These are phyloP conservation scores for Hephaestus fuliginosus DNA, from an alignment of 2,797 vertebrate genomes.

Conservation along the genomic window DNA sequence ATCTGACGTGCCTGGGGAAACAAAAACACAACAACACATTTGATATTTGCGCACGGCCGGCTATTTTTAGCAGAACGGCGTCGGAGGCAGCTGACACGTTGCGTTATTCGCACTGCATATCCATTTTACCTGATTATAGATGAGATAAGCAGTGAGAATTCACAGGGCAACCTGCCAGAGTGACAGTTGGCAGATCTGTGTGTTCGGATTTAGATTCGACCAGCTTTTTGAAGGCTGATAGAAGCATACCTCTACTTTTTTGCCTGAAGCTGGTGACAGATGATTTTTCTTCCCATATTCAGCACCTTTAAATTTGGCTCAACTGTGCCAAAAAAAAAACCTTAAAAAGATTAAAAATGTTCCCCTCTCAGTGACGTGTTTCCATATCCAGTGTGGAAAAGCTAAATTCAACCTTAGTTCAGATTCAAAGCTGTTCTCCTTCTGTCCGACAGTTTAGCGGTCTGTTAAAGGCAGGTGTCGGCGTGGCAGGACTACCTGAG, in stretches of 20 bases:
- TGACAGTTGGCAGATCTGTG: conserved; percentile 66
- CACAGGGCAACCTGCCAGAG: conserved; percentile 55
- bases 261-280: conserved; percentile 22
- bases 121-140: conserved; percentile 42
- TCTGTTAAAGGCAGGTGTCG: too few relatives aligned
- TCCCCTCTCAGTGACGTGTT: neutral
- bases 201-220: conserved; percentile 56
- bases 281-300: conserved; percentile 19
- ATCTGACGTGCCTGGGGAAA: conserved; percentile 94
- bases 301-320: conserved; percentile 23
- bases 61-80: conserved; percentile 63
- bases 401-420: neutral
- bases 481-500: conserved; percentile 86
- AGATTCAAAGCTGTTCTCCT: too few relatives aligned
- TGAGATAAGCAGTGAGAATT: conserved; percentile 50
- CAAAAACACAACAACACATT: neutral
- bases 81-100: conserved; percentile 52
- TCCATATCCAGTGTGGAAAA: neutral
- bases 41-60: conserved; percentile 31
- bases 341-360: neutral
- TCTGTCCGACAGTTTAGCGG: neutral
- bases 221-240: conserved; percentile 49
- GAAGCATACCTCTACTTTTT: conserved; percentile 45
- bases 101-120: conserved; percentile 22
- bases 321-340: neutral